Base-by-base conservation (phyloP, 2,888 invertebrate genomes). In the Zelleria hepariella region DNA sequence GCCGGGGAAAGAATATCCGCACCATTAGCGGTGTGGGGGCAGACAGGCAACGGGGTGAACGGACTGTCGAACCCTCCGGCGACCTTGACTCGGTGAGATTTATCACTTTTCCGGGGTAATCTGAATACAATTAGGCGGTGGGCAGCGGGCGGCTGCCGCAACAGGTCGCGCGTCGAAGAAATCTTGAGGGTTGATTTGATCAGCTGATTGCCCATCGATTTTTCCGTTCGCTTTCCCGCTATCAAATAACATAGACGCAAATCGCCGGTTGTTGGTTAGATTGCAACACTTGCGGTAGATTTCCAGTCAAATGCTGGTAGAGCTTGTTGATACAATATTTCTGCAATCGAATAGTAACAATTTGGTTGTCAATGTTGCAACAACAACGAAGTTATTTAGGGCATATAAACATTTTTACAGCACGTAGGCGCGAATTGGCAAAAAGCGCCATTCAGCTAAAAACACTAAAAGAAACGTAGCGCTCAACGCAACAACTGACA, bases 31-130 rank as follows among this genome's bases (percentile, higher is more conserved):
- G 75, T 77, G 83, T 77, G 83, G 83, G 85, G 82, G 80, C 75
- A 76, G 76, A 74, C 77, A 77, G 64, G 73, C 32, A 81, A 84
- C 80, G 81, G 85, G 86, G 86, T 85, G 82, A 85, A 84, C 80
- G 82, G 77, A 80, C 81, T 82, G 82, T 84, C 83, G 82, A 86
- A 86, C 85, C 86, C 84, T 83, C 83, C 75, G 74, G 61, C 77
- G 86, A 86, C 87, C 87, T 87, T 86, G 87, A 86, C 85, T 81
- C 76, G 68, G 77, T 42, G 32, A 82, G 81, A 85, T 85, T 84
- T 84, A 86, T 85, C 82, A 84, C 83, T 82, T 79, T 84, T 84
- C 82, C 79, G 77, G 78, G 75, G 81, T 83, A 81, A 84, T 86
- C 82, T 84, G 83, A 87, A 86, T 82, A 83, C 85, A 84, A 86